These are phyloP conservation scores for Megastigmus dorsalis DNA, from an alignment of 2,888 invertebrate species.

Conservation along the genomic window DNA sequence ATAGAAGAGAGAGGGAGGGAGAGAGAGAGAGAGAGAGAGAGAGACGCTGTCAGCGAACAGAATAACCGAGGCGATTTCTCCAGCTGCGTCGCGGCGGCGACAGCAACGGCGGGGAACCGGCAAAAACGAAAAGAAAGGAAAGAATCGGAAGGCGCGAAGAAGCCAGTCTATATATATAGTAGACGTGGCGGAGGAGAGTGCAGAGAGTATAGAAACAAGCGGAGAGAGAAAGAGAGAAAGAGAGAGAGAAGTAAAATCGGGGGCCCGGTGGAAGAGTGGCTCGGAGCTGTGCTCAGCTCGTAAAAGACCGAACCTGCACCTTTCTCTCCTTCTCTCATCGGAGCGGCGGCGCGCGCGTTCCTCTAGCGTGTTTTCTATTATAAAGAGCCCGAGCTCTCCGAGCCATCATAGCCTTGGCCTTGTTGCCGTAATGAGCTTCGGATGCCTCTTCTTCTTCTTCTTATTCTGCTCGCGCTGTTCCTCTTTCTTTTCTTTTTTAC, in stretches of 20 bases:
- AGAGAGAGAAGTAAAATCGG: constrained; percentile 4
- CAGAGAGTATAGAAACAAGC: not conserved
- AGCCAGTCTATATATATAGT: too few species aligned
- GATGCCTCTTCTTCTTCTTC: not conserved
- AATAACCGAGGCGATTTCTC: constrained; percentile 33
- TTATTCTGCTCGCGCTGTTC: not conserved
- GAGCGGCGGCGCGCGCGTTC: constrained; percentile 2
- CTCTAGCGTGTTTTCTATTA: constrained; percentile 45
- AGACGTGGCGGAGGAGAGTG: too few species aligned
- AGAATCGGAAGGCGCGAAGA: constrained; percentile 26
- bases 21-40: not conserved
- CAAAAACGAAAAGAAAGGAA: constrained; percentile 1
- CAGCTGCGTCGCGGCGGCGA: constrained; percentile 31
- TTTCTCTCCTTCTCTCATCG: not conserved
- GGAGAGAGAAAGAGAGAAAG: not conserved
- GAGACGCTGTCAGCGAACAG: constrained; percentile 15
- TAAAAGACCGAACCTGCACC: not conserved
- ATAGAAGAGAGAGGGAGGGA: not conserved
- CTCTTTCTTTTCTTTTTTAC: not conserved
- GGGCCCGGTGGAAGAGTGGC: not conserved
- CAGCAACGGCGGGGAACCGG: not conserved
- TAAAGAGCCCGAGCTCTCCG: not conserved
- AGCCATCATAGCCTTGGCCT: constrained; percentile 50
- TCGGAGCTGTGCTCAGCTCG: not conserved
- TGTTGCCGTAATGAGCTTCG: constrained; percentile 45